phyloP scores from a whole-genome alignment of 2,888 invertebrate genomes.

The Ceratothoa steindachneri region DNA sequence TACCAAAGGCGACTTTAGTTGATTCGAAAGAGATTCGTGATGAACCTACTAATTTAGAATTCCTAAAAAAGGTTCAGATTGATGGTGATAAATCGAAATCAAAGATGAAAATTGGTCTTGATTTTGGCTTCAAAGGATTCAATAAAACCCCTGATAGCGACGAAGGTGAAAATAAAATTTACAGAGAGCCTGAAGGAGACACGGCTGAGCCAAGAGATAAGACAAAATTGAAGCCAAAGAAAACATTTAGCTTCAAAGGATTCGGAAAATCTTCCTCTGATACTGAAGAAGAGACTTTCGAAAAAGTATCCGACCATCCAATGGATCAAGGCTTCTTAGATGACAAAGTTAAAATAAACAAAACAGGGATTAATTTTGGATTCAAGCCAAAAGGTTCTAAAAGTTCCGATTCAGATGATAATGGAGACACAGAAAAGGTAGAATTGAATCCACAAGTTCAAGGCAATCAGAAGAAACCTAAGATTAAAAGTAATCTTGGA shows the following conservation, averaged over 20 bases:
- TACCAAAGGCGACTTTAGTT: background rate
- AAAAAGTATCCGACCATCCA: slow-evolving; percentile 23
- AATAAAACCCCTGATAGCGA: slow-evolving; percentile 37
- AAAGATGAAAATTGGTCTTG: slow-evolving; percentile 35
- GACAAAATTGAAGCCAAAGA: slow-evolving; percentile 27
- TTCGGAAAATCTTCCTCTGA: slow-evolving; percentile 34
- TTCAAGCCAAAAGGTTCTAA: slow-evolving; percentile 28
- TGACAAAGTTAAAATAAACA: slow-evolving; percentile 24
- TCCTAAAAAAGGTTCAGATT: slow-evolving; percentile 17
- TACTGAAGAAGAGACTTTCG: slow-evolving; percentile 26
- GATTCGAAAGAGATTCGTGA: background rate
- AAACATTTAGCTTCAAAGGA: slow-evolving; percentile 36
- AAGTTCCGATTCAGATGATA: slow-evolving; percentile 39
- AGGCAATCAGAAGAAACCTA: slow-evolving; percentile 19
- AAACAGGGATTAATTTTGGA: slow-evolving; percentile 29
- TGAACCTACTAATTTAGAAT: background rate
- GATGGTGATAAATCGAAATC: slow-evolving; percentile 34
- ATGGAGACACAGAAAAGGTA: slow-evolving; percentile 26
- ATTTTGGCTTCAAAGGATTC: slow-evolving; percentile 34
- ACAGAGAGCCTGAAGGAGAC: slow-evolving; percentile 28
- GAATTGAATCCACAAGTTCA: slow-evolving; percentile 26
- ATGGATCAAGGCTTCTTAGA: slow-evolving; percentile 27
- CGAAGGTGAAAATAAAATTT: slow-evolving; percentile 21
- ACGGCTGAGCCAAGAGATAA: slow-evolving; percentile 27
- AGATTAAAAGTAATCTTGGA: slow-evolving; percentile 32